Conservation (phyloP, 2,797 vertebrate genomes). For the Crypturellus tataupa region DNA sequence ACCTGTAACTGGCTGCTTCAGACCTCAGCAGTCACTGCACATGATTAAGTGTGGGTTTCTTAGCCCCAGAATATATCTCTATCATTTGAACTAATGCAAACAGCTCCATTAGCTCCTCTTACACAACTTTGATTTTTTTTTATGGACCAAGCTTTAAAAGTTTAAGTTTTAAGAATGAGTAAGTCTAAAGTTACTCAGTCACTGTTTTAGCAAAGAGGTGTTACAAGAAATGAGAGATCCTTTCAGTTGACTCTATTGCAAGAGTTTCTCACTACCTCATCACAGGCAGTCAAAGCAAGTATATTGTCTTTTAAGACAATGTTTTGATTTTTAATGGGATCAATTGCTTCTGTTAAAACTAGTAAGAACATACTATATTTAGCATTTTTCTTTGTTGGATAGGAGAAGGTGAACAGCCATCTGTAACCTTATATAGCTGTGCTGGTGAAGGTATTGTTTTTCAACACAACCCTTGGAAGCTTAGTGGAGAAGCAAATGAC, state of each 20-base stretch:
- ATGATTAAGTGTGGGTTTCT: background rate
- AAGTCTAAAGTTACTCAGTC: background rate
- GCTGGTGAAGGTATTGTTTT: conserved; percentile 93
- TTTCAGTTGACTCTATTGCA: background rate
- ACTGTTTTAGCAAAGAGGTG: background rate
- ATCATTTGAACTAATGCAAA: background rate
- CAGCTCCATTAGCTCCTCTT: background rate
- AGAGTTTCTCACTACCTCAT: background rate
- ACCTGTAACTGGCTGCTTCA: background rate
- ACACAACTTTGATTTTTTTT: background rate
- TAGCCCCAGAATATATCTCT: background rate
- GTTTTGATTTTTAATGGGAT: background rate
- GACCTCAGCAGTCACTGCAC: background rate
- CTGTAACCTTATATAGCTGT: conserved; percentile 92
- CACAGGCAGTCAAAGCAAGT: background rate
- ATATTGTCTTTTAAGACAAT: background rate
- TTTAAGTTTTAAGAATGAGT: no score
- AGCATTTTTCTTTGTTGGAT: background rate
- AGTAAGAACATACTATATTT: background rate
- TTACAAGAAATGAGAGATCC: background rate
- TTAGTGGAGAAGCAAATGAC: conserved; percentile 89
- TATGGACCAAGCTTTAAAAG: background rate
- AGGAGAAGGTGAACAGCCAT: conserved; percentile 85
- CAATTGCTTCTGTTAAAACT: background rate
- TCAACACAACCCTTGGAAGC: conserved; percentile 91